Percentiles rank a stretch among this genome's conserved stretches.
Conservation (phyloP, 2,113 vertebrate species). For the Sceloporus tristichus region DNA sequence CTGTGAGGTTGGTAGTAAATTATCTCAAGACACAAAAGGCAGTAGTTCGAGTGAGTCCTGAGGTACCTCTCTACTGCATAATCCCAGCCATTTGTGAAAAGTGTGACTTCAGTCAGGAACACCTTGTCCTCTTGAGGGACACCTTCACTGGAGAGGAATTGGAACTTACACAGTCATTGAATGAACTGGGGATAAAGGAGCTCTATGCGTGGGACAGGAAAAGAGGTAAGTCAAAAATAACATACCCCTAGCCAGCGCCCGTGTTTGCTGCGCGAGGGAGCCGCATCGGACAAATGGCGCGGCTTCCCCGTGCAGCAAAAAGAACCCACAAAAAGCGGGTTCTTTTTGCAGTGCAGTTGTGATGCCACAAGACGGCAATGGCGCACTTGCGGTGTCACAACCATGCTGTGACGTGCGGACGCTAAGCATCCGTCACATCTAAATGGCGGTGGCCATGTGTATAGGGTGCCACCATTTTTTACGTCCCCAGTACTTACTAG, state of each 20-base stretch:
- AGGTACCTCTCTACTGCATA: slow-evolving; percentile 85
- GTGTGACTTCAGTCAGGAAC: slow-evolving; percentile 90
- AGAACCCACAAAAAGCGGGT: too few relatives aligned
- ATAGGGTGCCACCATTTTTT: too few relatives aligned
- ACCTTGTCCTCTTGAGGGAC: slow-evolving; percentile 88
- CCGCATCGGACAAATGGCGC: too few relatives aligned
- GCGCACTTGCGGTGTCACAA: too few relatives aligned
- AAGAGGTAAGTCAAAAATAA: slow-evolving; percentile 81
- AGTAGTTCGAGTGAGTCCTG: slow-evolving; percentile 92
- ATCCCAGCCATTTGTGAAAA: slow-evolving; percentile 93
- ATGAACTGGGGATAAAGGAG: slow-evolving; percentile 90
- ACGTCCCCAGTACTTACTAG: too few relatives aligned
- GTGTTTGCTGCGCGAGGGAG: too few relatives aligned
- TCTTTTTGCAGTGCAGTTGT: too few relatives aligned
- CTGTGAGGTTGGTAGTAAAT: slow-evolving; percentile 94
- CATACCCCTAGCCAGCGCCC: neutral
- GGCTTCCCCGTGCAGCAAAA: too few relatives aligned
- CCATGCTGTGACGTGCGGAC: too few relatives aligned
- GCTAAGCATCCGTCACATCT: too few relatives aligned
- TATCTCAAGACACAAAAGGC: slow-evolving; percentile 93
- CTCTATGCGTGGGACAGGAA: slow-evolving; percentile 91
- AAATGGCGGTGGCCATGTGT: too few relatives aligned
- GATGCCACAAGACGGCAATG: too few relatives aligned
- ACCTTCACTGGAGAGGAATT: slow-evolving; percentile 85
- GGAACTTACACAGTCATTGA: slow-evolving; percentile 88